Percentiles rank a stretch among this genome's conserved stretches.
phyloP scores from a whole-genome alignment of 2,797 vertebrate genomes.

The Dipus sagitta region DNA sequence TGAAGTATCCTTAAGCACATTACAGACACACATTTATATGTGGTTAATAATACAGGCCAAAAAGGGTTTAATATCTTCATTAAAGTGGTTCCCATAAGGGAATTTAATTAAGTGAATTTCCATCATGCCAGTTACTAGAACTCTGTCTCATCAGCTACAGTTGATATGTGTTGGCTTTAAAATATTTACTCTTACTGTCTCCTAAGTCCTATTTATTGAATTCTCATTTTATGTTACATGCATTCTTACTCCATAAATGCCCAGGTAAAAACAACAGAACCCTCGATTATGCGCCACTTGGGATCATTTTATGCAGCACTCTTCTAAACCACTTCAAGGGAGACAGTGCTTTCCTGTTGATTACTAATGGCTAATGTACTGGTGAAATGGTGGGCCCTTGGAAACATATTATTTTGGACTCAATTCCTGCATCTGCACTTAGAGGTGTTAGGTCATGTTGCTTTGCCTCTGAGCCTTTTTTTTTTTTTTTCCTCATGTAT shows the following conservation, averaged over 20 bases:
- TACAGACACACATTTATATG: slow-evolving; percentile 67
- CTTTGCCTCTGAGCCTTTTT: neutral
- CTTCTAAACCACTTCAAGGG: neutral
- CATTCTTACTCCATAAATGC: neutral
- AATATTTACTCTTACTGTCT: slow-evolving; percentile 36
- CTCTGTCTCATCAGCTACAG: neutral
- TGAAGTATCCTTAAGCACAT: slow-evolving; percentile 43
- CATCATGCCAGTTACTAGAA: neutral
- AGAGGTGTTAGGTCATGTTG: neutral
- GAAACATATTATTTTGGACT: neutral
- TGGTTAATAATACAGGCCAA: slow-evolving; percentile 45
- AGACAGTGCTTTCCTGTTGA: neutral
- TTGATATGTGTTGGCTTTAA: slow-evolving; percentile 2
- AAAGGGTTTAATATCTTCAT: slow-evolving; percentile 65
- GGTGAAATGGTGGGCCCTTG: neutral
- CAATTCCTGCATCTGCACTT: neutral
- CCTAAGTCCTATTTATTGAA: neutral
- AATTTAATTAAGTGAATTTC: slow-evolving; percentile 58
- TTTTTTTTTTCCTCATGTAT: neutral
- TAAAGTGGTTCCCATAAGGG: slow-evolving; percentile 47
- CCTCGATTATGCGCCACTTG: neutral
- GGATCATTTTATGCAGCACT: neutral
- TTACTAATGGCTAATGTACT: accelerated
- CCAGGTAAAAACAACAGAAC: neutral
- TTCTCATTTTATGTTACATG: slow-evolving; percentile 30